Evolutionary conservation across 2,797 vertebrate genomes (phyloP).

Genomic region (Falco biarmicus): DNA sequence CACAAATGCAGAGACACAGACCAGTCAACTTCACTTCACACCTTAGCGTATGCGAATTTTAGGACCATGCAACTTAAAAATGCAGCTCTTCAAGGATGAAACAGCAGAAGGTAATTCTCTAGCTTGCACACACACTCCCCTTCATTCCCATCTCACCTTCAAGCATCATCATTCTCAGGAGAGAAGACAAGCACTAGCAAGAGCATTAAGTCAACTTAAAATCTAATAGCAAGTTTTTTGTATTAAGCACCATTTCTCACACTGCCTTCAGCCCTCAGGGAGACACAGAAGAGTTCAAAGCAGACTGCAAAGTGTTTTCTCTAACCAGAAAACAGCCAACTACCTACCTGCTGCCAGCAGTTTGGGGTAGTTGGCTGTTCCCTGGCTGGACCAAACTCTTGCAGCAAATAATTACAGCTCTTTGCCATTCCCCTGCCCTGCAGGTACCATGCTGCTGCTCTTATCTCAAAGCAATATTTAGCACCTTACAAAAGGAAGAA

Average conservation of each 20-base stretch:
- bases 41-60: background rate
- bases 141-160: background rate
- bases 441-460: background rate
- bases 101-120: background rate
- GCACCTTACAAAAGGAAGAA: background rate
- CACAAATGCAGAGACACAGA: background rate
- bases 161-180: background rate
- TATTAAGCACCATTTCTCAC: background rate
- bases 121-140: background rate
- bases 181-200: background rate
- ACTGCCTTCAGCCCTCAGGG: background rate
- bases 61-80: background rate
- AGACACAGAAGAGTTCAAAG: background rate
- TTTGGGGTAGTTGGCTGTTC: background rate
- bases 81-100: background rate
- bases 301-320: background rate
- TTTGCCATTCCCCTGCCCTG: background rate
- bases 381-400: background rate
- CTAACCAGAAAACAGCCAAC: background rate
- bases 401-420: slow-evolving; percentile 24
- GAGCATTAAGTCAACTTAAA: background rate
- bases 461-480: background rate
- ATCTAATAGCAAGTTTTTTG: background rate
- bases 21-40: background rate
- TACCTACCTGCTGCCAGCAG: background rate